A percentile compares a stretch with the other conserved stretches of the same genome.
phyloP scores from a whole-genome alignment of 2,888 invertebrate species.

The Leucoma salicis region DNA sequence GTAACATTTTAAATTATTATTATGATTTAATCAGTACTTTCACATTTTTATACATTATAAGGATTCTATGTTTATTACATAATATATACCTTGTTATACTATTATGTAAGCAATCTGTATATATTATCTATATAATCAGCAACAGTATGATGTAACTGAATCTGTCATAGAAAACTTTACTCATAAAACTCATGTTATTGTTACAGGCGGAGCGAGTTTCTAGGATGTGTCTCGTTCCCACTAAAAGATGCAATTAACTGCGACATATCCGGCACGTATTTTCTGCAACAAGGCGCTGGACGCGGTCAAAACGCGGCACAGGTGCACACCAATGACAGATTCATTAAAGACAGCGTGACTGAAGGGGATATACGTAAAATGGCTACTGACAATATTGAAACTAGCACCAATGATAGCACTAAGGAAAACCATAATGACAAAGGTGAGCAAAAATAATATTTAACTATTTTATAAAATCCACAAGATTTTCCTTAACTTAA shows the following conservation, averaged over 20 bases:
- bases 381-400: slow-evolving; percentile 77
- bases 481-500: no score
- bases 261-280: slow-evolving; percentile 86
- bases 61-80: no score
- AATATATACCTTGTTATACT: no score
- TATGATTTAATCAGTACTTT: no score
- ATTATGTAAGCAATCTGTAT: no score
- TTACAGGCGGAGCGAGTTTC: slow-evolving; percentile 95
- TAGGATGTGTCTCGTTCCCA: slow-evolving; percentile 96
- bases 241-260: slow-evolving; percentile 90
- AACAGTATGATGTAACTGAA: no score
- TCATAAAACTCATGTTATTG: slow-evolving; percentile 37
- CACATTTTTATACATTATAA: no score
- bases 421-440: slow-evolving; percentile 71
- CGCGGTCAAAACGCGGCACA: slow-evolving; percentile 48
- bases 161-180: no score
- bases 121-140: no score
- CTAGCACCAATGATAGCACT: slow-evolving; percentile 69
- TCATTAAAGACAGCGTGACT: slow-evolving; percentile 55
- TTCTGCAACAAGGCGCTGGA: slow-evolving; percentile 81
- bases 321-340: slow-evolving; percentile 50
- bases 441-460: no score
- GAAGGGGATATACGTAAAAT: slow-evolving; percentile 60
- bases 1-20: no score
- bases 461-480: no score